Base-by-base conservation (phyloP, 2,113 vertebrate genomes). In the Datnioides undecimradiatus region DNA sequence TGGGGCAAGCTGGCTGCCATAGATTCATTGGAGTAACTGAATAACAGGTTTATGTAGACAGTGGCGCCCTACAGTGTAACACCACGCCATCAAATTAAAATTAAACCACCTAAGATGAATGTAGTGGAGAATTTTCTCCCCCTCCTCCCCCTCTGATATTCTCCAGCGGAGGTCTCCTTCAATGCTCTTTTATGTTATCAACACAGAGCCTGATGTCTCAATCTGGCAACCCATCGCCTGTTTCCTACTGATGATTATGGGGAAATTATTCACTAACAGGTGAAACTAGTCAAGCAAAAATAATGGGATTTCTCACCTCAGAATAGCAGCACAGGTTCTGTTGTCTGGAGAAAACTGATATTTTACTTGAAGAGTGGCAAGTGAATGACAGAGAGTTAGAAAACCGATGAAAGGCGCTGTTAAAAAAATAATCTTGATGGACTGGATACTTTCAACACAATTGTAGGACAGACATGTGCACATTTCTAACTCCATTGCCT, bases 301-400 rank as follows among this genome's bases (percentile, higher is more conserved):
- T 88, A 94, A 94, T 91, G 45, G 66, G 83, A 88, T 93, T 87
- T 82, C 60, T 90, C 87, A 85, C 79, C 85, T 79, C 57, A 40
- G 77, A 86, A 76, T 76, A 68, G 78, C 54, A 72, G 65, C 76
- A 78, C 34, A 68, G 45, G n/a, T 69, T 82, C 72, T 71, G 65
- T 36, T 36, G 27, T 72, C 55, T 63, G 33, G 23, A 69, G 60
- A 76, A 73, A 78, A 25, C 45, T 72, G 38, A 40, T 60, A 29
- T 76, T 77, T 80, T 52, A 51, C 13, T 45, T 43, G 41, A 65
- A 79, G 36, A 72, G 58, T 49, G 57, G 40, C 73, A n/a, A 5
- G 23, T 17, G 16, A 64, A 62, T 64, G 49, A 74, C 38, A 62
- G 38, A 43, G 25, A n/a, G 23, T 27, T 38, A 11, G 29, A 68